These are phyloP conservation scores for Botia kubotai DNA, from an alignment of 2,797 vertebrate species.

Conservation along the genomic window DNA sequence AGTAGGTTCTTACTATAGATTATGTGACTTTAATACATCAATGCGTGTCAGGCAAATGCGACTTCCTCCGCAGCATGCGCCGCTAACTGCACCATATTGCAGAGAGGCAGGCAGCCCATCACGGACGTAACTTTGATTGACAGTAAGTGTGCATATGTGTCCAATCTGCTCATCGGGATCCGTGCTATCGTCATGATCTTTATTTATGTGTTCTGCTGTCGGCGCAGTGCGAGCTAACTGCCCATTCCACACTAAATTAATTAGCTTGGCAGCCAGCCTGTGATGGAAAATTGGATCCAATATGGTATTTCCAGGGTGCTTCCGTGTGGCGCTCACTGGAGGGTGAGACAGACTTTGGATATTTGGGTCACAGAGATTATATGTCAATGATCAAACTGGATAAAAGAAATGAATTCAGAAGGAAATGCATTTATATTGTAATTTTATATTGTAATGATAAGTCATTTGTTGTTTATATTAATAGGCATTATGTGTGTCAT, in stretches of 20 bases:
- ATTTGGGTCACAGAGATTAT: conserved; percentile 60
- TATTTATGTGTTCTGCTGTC: conserved; percentile 70
- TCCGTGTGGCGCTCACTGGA: conserved; percentile 63
- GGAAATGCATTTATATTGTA: background rate
- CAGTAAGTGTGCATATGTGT: conserved; percentile 69
- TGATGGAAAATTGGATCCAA: conserved; percentile 69
- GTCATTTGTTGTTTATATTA: background rate
- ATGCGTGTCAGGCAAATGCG: conserved; percentile 11
- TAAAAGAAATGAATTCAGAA: conserved; percentile 2
- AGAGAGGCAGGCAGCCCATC: conserved; percentile 52
- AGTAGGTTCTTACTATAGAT: background rate
- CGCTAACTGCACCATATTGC: conserved; percentile 59
- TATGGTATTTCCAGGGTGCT: conserved; percentile 67
- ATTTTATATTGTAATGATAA: too few relatives aligned
- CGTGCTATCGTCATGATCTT: conserved; percentile 65
- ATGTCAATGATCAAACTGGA: background rate
- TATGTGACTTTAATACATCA: conserved; percentile 19
- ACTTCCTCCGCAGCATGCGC: conserved; percentile 49
- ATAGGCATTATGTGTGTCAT: background rate
- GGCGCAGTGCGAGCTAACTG: conserved; percentile 68
- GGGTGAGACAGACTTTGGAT: conserved; percentile 58
- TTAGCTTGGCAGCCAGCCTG: conserved; percentile 70
- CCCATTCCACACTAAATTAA: conserved; percentile 71
- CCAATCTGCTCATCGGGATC: conserved; percentile 67
- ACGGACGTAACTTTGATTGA: conserved; percentile 65